These are phyloP conservation scores for Troides oblongomaculatus DNA, from an alignment of 2,888 invertebrate genomes.

Conservation along the genomic window DNA sequence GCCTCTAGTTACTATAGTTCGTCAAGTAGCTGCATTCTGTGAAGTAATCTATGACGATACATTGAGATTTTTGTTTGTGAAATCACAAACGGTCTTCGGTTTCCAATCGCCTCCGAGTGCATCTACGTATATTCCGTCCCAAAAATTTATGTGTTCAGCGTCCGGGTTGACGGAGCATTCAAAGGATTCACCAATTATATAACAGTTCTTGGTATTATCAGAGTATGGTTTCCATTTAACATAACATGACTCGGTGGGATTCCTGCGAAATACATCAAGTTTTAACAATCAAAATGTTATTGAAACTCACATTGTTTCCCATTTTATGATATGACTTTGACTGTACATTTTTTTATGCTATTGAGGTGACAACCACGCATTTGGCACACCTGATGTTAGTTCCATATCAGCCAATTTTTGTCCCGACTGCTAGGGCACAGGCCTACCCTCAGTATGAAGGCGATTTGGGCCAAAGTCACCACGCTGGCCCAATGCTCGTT, in stretches of 20 bases:
- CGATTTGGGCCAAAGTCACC: too few species aligned
- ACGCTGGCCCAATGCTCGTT: too few species aligned
- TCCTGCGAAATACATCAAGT: slow-evolving; percentile 48
- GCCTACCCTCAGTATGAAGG: too few species aligned
- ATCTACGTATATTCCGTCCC: slow-evolving; percentile 60
- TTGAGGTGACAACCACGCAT: too few species aligned
- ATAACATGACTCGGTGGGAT: slow-evolving; percentile 51
- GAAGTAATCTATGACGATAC: background rate
- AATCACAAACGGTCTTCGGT: background rate
- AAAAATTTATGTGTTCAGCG: slow-evolving; percentile 53
- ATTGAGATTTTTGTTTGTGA: slow-evolving; percentile 4
- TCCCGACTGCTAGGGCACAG: too few species aligned
- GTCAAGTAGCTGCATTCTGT: too few species aligned
- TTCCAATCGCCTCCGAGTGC: background rate
- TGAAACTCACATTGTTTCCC: background rate
- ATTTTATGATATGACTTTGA: too few species aligned
- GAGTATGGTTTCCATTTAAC: slow-evolving; percentile 59
- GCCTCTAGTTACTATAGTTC: too few species aligned
- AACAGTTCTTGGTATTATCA: slow-evolving; percentile 52
- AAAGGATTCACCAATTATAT: slow-evolving; percentile 53
- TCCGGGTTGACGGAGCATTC: slow-evolving; percentile 49
- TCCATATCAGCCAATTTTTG: too few species aligned
- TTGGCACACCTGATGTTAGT: too few species aligned
- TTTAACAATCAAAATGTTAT: background rate
- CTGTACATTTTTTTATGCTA: too few species aligned